phyloP scores from a whole-genome alignment of 2,113 vertebrate genomes.

The Catharus bicknelli region DNA sequence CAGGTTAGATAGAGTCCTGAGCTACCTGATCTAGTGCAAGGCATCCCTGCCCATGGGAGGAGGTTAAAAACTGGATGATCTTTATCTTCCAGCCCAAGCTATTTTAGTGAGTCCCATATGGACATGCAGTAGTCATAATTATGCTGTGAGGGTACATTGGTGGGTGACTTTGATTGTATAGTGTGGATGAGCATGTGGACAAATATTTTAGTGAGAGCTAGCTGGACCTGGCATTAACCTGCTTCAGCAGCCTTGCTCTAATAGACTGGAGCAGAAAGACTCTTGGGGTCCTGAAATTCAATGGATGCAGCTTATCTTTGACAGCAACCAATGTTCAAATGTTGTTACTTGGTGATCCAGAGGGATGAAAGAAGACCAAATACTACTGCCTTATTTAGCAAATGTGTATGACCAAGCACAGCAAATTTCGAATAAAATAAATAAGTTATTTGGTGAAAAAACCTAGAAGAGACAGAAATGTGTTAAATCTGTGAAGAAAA shows the following conservation, averaged over 20 bases:
- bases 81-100: not conserved
- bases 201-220: not conserved
- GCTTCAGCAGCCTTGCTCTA: not conserved
- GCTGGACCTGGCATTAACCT: accelerated
- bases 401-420: not conserved
- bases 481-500: not conserved
- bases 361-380: not conserved
- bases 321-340: not conserved
- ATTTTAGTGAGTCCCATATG: accelerated
- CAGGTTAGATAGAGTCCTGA: not conserved
- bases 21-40: not conserved
- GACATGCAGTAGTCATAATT: not conserved
- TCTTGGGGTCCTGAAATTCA: not conserved
- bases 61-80: accelerated
- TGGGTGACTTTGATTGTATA: not conserved
- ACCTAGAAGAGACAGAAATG: not conserved
- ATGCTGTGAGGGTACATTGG: not conserved
- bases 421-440: not conserved
- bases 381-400: not conserved
- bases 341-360: not conserved
- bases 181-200: not conserved
- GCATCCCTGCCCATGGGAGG: not conserved
- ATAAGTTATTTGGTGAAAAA: not conserved
- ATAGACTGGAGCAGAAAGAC: not conserved
- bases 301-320: not conserved